These are phyloP conservation scores for Cinclus cinclus DNA, from an alignment of 2,113 vertebrate species.

Conservation along the genomic window DNA sequence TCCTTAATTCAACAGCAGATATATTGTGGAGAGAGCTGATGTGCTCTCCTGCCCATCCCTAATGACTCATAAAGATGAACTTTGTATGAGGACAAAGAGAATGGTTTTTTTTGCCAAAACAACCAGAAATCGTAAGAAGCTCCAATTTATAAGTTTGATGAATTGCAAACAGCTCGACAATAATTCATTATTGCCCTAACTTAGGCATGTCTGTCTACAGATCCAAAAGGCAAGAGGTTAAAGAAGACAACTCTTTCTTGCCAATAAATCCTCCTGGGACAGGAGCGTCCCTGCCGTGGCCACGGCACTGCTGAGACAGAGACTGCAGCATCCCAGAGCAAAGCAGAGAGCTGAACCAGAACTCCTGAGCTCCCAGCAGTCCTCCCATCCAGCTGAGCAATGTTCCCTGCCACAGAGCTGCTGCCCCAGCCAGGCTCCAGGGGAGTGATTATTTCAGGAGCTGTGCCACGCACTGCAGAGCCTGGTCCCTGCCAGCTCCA, in stretches of 20 bases:
- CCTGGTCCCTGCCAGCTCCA: neutral
- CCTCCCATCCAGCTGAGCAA: neutral
- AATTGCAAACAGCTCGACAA: neutral
- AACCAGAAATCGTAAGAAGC: neutral
- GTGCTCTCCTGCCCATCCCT: neutral
- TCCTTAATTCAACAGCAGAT: neutral
- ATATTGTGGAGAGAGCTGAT: neutral
- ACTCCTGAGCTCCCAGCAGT: neutral
- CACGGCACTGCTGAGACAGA: accelerated
- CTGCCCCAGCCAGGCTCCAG: neutral
- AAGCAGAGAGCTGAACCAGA: neutral
- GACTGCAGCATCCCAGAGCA: neutral
- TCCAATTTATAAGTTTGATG: neutral
- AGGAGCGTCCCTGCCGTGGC: neutral
- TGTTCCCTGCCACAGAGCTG: neutral
- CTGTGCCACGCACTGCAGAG: neutral
- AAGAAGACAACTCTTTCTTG: neutral
- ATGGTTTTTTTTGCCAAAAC: neutral
- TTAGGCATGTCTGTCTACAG: neutral
- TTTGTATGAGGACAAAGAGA: neutral
- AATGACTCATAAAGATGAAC: neutral
- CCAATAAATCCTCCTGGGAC: neutral
- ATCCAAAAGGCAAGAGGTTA: neutral
- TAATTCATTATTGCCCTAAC: neutral
- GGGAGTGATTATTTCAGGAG: neutral